Conservation (phyloP, 2,113 vertebrate species). For the Rhagologus leucostigma region DNA sequence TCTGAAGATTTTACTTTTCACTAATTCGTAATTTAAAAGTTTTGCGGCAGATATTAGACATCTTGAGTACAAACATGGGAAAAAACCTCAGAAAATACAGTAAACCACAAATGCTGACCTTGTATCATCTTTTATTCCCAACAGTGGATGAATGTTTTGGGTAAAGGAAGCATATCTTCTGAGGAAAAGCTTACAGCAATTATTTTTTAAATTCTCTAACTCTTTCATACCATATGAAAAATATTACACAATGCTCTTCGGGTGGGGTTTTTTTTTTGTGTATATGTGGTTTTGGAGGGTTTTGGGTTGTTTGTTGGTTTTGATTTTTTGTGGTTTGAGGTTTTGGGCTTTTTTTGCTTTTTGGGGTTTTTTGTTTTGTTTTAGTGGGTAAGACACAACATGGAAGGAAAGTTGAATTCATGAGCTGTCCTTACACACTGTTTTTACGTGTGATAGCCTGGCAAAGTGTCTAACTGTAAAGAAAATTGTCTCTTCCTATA, state of each 20-base stretch:
- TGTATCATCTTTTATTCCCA: rapidly evolving
- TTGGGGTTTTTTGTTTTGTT: background rate
- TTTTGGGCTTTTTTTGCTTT: background rate
- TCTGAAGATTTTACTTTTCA: background rate
- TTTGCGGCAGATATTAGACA: background rate
- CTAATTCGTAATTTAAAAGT: background rate
- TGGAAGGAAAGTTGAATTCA: background rate
- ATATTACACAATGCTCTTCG: background rate
- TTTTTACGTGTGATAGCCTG: background rate
- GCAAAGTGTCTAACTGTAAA: background rate
- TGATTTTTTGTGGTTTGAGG: rapidly evolving
- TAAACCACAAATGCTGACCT: background rate
- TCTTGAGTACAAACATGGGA: background rate
- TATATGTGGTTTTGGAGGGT: too few species aligned
- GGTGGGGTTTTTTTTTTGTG: too few species aligned
- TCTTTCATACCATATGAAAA: background rate
- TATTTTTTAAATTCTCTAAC: background rate
- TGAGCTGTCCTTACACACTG: background rate
- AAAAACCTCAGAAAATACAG: background rate
- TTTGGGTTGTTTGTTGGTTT: background rate
- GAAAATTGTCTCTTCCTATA: background rate
- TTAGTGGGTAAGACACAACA: background rate
- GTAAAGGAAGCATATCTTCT: background rate
- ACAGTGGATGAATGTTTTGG: background rate
- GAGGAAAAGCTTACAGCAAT: background rate